A percentile compares a stretch with the other conserved stretches of the same genome.
Conservation (phyloP, 2,113 vertebrate genomes). For the Sinocyclocheilus grahami region DNA sequence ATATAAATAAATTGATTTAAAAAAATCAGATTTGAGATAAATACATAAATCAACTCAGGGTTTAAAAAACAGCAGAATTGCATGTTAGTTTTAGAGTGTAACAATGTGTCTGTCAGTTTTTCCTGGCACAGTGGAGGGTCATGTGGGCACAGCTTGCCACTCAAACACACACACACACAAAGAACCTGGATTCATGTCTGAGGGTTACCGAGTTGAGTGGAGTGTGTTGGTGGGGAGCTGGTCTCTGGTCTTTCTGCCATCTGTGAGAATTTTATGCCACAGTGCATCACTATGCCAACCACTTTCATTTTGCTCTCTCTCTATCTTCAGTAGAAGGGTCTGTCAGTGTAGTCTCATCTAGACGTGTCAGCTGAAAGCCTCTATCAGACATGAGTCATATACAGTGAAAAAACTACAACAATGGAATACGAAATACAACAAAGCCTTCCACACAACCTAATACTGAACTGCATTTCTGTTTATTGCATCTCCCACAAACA, state of each 20-base stretch:
- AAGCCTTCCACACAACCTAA: slow-evolving; percentile 22
- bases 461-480: slow-evolving; percentile 1
- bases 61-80: neutral
- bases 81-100: neutral
- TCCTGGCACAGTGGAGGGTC: slow-evolving; percentile 18
- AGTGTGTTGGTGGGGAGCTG: slow-evolving; percentile 21
- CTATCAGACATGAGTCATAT: slow-evolving; percentile 24
- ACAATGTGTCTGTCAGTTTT: neutral
- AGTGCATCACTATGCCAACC: slow-evolving; percentile 40
- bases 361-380: slow-evolving; percentile 18
- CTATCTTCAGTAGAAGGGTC: slow-evolving; percentile 3
- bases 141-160: slow-evolving; percentile 19
- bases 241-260: slow-evolving; percentile 53
- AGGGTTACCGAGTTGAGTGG: neutral
- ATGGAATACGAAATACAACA: slow-evolving; percentile 15
- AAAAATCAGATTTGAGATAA: too few species aligned
- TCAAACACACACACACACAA: neutral
- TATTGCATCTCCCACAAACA: slow-evolving; percentile 17
- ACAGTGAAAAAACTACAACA: slow-evolving; percentile 8
- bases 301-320: slow-evolving; percentile 15
- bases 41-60: neutral
- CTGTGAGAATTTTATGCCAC: slow-evolving; percentile 51
- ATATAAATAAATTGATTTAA: neutral
- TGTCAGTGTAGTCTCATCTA: slow-evolving; percentile 18
- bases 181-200: slow-evolving; percentile 1